These are phyloP conservation scores for Sebastes reedi DNA, from an alignment of 2,797 vertebrate species.

Conservation along the genomic window DNA sequence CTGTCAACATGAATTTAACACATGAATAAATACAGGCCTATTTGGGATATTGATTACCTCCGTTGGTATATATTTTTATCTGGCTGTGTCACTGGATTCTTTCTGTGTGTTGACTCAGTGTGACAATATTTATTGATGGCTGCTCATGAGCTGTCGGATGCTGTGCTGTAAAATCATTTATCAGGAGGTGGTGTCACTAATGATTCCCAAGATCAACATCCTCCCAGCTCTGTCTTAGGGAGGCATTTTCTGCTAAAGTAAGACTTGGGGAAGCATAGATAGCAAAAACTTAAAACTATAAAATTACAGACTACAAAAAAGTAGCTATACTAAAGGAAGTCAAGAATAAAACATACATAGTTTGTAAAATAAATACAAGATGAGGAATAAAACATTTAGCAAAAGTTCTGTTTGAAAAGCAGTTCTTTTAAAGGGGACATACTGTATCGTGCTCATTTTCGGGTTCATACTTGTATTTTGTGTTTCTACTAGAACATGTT, in stretches of 20 bases:
- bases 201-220: slow-evolving; percentile 19
- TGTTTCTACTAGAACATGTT: no score
- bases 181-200: slow-evolving; percentile 20
- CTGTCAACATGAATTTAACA: slow-evolving; percentile 28
- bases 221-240: slow-evolving; percentile 4
- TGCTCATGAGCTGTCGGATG: background rate
- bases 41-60: slow-evolving; percentile 34
- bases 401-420: background rate
- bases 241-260: background rate
- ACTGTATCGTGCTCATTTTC: no score
- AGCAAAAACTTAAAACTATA: no score
- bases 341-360: background rate
- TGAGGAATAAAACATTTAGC: background rate
- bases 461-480: no score
- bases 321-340: background rate
- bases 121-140: slow-evolving; percentile 15
- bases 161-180: slow-evolving; percentile 58
- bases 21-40: slow-evolving; percentile 2
- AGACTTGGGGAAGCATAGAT: background rate
- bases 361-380: background rate
- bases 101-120: slow-evolving; percentile 35
- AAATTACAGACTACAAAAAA: background rate
- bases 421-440: no score
- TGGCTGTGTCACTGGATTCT: background rate
- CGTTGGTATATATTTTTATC: slow-evolving; percentile 39